Percentiles rank a stretch among this genome's conserved stretches.
Evolutionary conservation across 1,140 invertebrate genomes (phyloP).

Genomic region (Steinernema khuongi): DNA sequence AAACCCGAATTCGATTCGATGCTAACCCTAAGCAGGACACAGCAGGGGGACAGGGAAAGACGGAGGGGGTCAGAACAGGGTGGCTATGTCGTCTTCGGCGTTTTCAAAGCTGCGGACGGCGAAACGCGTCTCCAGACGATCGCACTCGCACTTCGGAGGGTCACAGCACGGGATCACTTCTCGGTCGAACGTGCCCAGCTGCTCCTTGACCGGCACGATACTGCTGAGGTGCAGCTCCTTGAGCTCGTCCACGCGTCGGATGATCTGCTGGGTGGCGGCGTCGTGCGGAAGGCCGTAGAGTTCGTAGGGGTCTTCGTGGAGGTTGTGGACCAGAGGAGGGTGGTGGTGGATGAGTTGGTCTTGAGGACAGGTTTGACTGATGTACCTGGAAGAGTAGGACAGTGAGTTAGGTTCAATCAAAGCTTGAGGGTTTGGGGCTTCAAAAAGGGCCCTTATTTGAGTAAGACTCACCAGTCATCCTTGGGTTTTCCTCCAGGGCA

Average conservation of each 20-base stretch:
- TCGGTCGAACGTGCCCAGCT: slow-evolving; percentile 38
- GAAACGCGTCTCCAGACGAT: slow-evolving; percentile 27
- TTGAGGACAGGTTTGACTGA: slow-evolving; percentile 56
- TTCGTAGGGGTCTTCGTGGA: slow-evolving; percentile 49
- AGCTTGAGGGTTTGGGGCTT: neutral
- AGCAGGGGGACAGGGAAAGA: neutral
- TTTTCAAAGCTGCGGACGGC: neutral
- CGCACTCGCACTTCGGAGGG: slow-evolving; percentile 44
- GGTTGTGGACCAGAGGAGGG: slow-evolving; percentile 53
- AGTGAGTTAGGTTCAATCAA: neutral
- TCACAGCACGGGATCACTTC: slow-evolving; percentile 46
- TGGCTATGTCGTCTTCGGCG: neutral
- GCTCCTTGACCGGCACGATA: slow-evolving; percentile 33
- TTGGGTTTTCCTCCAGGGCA: slow-evolving; percentile 51
- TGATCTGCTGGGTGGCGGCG: neutral
- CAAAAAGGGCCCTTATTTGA: neutral
- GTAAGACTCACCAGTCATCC: slow-evolving; percentile 49
- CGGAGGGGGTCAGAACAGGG: neutral
- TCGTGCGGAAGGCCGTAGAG: slow-evolving; percentile 41
- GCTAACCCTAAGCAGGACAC: too few species aligned
- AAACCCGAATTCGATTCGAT: too few species aligned
- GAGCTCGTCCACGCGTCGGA: slow-evolving; percentile 20
- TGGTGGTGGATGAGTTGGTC: slow-evolving; percentile 45
- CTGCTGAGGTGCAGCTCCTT: slow-evolving; percentile 29
- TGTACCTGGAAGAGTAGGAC: slow-evolving; percentile 45